Evolutionary conservation across 2,888 invertebrate species (phyloP), one percentile per base, ranked within the genome.

Genomic region (Pseudeuparius sepicola): DNA sequence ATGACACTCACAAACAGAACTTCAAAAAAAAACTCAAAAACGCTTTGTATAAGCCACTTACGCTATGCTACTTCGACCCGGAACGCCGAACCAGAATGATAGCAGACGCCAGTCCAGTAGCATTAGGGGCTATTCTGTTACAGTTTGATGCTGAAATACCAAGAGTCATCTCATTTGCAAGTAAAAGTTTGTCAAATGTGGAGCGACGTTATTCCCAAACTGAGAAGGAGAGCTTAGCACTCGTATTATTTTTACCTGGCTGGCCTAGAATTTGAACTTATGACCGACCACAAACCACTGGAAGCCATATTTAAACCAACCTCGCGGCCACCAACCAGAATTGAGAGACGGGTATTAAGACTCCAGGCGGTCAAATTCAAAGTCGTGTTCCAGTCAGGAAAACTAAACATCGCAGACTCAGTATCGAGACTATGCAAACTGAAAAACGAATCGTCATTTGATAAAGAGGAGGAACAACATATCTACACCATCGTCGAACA

Each of bases 231-330:
- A 59, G 57, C 12, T 46, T 62, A 9, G 53, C 54, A 9, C 40
- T 63, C 3, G 49, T 63, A 7, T 65, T 52, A 47, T 58, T 52
- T 67, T n/a, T n/a, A n/a, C n/a, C n/a, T n/a, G n/a, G n/a, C n/a
- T n/a, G n/a, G n/a, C n/a, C n/a, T n/a, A n/a, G n/a, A n/a, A n/a
- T n/a, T n/a, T n/a, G n/a, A n/a, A n/a, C n/a, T n/a, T n/a, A n/a
- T n/a, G n/a, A n/a, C n/a, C n/a, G n/a, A n/a, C n/a, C n/a, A n/a
- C n/a, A n/a, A n/a, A n/a, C n/a, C n/a, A n/a, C n/a, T n/a, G 14
- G 50, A 55, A 32, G 47, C 44, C 6, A 53, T 55, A 20, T 55
- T 56, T 33, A 42, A 41, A 16, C 46, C 39, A n/a, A 44, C 35
- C 4, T 45, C 48, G 7, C 48, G 41, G 41, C 48, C 47, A 23